Base-by-base conservation (phyloP, 92 coral and sea anemone genomes). In the Actinernus sp. region DNA sequence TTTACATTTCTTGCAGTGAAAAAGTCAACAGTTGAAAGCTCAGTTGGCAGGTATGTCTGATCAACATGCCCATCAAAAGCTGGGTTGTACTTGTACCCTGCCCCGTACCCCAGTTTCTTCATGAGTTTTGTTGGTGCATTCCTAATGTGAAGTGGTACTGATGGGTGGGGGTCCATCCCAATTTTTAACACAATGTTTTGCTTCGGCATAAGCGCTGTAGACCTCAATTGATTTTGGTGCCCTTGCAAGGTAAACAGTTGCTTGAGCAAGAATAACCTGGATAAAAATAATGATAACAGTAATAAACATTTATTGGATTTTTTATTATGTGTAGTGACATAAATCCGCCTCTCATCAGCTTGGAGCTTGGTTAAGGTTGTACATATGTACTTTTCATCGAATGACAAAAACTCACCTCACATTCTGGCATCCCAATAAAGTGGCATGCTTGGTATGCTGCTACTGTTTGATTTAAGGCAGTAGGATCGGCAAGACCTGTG, bases 381-480 rank as follows among this genome's bases (percentile, higher is more conserved):
- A n/a, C n/a, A n/a, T n/a, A n/a, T n/a, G n/a, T n/a, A n/a, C n/a
- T n/a, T n/a, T n/a, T n/a, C n/a, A n/a, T n/a, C n/a, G n/a, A n/a
- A n/a, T n/a, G n/a, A n/a, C n/a, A n/a, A n/a, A n/a, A n/a, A 74
- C 97, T 80, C 60, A 94, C 98, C 54, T 94, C 94, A 76, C 98
- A 94, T 61, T 94, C 97, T 44, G 98, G 97, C 91, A 79, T 84
- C 39, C 98, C 98, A 62, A 94, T 94, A 58, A 94, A 87, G 52
- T 94, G 98, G 72, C 98, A 94, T 10, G 98, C 98, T 68, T 94
- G 98, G 52, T 91, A 91, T 23, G 97, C 94, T 14, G 98, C 96
- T 6, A 94, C 95, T 47, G 98, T 71, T 48, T 94, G 98, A 47
- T 79, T 94, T 39, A 94, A 74, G 41, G 98, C 98, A 30, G 49